Base-by-base conservation (phyloP, 2,797 vertebrate genomes). In the Percopsis omiscomaycus region DNA sequence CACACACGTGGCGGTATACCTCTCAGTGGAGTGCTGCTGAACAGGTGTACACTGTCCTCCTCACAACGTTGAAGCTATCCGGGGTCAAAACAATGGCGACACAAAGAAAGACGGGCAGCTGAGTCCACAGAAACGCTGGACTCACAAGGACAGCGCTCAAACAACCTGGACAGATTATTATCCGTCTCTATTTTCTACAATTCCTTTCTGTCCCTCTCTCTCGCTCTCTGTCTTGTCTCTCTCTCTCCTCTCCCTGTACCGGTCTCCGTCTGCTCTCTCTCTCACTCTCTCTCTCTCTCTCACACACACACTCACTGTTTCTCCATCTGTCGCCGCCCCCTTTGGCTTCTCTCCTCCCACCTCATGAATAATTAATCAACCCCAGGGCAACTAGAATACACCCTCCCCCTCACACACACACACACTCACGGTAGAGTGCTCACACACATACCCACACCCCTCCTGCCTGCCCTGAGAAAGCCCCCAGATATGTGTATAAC, bases 311-410 rank as follows among this genome's bases (percentile, higher is more conserved):
- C 69, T 67, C 66, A 60, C 65, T 56, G 79, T 88, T 81, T 86
- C 86, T 86, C 86, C 86, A 86, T 88, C 90, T 91, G 87, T 79
- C 88, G 66, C 84, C 82, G 81, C 88, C 90, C 75, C 84, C 82
- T 87, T 69, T 68, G 61, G 54, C 46, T 70, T 89, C 47, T 78
- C 68, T 83, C 89, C 81, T 77, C 91, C 91, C 84, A 90, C 80
- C 84, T 89, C 83, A 93, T 93, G 61, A 79, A 92, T 92, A 87
- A 90, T 93, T 79, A 81, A 92, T 85, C 57, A 74, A 45, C 64
- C 75, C 68, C 64, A 71, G 65, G 79, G 73, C 63, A 66, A 55
- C 68, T 78, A n/a, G 69, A 75, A 70, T 74, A 64, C 30, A 60
- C 69, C 61, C 55, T 73, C 69, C 71, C 74, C 78, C 6, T 55